Percentiles rank a stretch among this genome's conserved stretches.
These are phyloP conservation scores for Mastacembelus armatus DNA, from an alignment of 2,797 vertebrate species.

Conservation along the genomic window DNA sequence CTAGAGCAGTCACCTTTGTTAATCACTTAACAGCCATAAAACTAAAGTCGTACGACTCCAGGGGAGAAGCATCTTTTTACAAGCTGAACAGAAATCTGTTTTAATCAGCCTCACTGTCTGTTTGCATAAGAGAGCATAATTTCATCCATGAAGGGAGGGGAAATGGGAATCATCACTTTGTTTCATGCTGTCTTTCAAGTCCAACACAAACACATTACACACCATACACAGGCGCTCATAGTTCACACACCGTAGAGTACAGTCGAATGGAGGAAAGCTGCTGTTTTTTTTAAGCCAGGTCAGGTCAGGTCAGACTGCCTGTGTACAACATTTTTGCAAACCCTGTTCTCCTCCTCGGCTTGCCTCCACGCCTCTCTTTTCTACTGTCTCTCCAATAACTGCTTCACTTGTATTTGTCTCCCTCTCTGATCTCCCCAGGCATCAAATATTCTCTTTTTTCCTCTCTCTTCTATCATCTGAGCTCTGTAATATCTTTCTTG, in stretches of 20 bases:
- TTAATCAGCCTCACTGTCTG: conserved; percentile 53
- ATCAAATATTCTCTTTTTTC: conserved; percentile 41
- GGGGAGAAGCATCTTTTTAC: conserved; percentile 17
- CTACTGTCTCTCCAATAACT: conserved; percentile 16
- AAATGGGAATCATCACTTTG: conserved; percentile 66
- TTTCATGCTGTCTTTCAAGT: conserved; percentile 54
- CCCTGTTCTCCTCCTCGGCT: conserved; percentile 29
- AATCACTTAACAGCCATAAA: conserved; percentile 53
- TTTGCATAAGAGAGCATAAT: conserved; percentile 47
- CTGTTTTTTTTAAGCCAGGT: conserved; percentile 68
- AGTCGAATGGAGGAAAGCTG: conserved; percentile 48
- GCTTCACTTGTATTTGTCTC: conserved; percentile 28
- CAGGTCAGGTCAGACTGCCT: conserved; percentile 51
- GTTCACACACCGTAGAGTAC: too few species aligned
- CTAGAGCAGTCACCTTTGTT: not conserved
- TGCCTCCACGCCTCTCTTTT: conserved; percentile 8
- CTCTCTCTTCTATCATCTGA: conserved; percentile 26
- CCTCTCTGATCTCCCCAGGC: conserved; percentile 17
- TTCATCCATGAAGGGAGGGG: conserved; percentile 37
- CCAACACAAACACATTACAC: conserved; percentile 6
- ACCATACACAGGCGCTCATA: too few species aligned
- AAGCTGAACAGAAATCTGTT: conserved; percentile 30
- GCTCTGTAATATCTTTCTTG: not conserved
- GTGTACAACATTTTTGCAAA: conserved; percentile 43
- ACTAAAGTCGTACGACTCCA: conserved; percentile 34